phyloP scores from a whole-genome alignment of 2,113 vertebrate genomes.

The Carettochelys insculpta region DNA sequence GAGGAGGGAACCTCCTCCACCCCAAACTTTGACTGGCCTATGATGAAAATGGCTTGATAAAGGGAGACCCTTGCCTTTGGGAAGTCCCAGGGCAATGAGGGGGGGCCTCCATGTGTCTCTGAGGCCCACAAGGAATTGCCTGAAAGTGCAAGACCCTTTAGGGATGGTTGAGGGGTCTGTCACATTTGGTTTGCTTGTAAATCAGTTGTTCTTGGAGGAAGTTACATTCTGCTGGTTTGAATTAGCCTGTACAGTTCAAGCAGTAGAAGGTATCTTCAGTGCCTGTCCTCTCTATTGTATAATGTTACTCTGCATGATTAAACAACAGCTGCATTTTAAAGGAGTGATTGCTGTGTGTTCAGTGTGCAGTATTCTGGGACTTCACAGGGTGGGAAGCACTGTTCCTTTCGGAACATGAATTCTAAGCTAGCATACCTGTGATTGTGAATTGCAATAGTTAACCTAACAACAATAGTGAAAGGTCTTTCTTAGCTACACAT shows the following conservation, averaged over 20 bases:
- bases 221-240: background rate
- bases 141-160: too few relatives aligned
- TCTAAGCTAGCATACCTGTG: background rate
- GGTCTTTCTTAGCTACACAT: background rate
- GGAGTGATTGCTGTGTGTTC: background rate
- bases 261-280: background rate
- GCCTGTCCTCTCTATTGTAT: background rate
- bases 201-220: background rate
- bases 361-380: background rate
- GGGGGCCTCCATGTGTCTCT: too few relatives aligned
- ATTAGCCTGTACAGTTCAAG: background rate
- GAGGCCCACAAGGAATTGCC: too few relatives aligned
- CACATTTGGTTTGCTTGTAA: background rate
- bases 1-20: too few relatives aligned
- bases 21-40: too few relatives aligned
- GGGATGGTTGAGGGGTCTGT: too few relatives aligned
- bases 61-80: too few relatives aligned
- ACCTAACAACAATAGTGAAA: background rate
- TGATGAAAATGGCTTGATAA: too few relatives aligned
- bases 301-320: too few relatives aligned
- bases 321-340: background rate
- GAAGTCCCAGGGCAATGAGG: too few relatives aligned
- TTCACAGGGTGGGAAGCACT: background rate
- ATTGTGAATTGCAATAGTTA: background rate
- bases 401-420: background rate